Evolutionary conservation across 1,140 invertebrate species (phyloP), one percentile per base, ranked within the genome.

Genomic region (Nomia melanderi): DNA sequence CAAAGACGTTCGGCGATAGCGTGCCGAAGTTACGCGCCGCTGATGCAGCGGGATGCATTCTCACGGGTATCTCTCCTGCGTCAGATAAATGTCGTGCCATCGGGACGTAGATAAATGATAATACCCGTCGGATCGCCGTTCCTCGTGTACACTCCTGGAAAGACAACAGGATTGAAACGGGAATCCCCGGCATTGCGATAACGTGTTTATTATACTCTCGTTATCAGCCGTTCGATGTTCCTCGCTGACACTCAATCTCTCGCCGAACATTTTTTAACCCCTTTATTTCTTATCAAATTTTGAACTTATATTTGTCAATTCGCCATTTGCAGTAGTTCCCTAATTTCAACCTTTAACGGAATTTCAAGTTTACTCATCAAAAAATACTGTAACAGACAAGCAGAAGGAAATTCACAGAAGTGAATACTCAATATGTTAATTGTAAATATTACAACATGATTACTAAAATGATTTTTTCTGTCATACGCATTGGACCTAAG

Each of bases 81-180:
- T 69, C 65, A 47, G 64, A 76, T 76, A 76, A 76, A 76, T 76
- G 73, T 76, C 65, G 73, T 59, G 41, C 12, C 73, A 50, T 69
- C 53, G 39, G 41, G 65, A 76, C 65, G 54, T 31, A 56, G 73
- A 76, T 76, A 76, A 41, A 69, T 69, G 73, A 76, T 69, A 76
- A 76, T 76, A 60, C 73, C 70, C 78, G 60, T 50, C 12, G 75
- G 77, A 85, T 79, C 78, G 54, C 77, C 23, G 59, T 31, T 41
- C 6, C 44, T 8, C 23, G 50, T 41, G 62, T 56, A 66, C 17
- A 41, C 47, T 54, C n/a, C 50, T 74, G 62, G 50, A 74, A 74
- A 66, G 71, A 74, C 71, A 74, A 74, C 71, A 74, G 71, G 50
- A 83, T 53, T 77, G 79, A 79, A 82, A 79, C 78, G 54, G 76